A percentile compares a stretch with the other conserved stretches of the same genome.
These are phyloP conservation scores for Diorhabda elongata DNA, from an alignment of 1,140 invertebrate genomes.

Conservation along the genomic window DNA sequence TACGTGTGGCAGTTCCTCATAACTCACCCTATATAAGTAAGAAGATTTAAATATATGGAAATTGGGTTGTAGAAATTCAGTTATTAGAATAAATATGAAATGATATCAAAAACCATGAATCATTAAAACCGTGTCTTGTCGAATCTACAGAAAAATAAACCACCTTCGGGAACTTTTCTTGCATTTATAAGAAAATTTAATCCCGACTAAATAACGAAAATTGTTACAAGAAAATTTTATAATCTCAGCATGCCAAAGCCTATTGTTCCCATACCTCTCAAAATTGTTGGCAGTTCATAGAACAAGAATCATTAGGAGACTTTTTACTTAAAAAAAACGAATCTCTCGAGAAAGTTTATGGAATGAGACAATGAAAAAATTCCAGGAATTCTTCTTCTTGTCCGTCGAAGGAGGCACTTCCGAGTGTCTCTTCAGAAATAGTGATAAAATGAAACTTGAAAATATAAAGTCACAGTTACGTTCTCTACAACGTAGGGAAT, in stretches of 20 bases:
- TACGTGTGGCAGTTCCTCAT: no score
- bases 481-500: background rate
- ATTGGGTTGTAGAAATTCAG: no score
- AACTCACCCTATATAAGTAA: no score
- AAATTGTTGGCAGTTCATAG: conserved; percentile 2
- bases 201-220: no score
- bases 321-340: conserved; percentile 3
- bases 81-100: no score
- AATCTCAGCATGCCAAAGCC: background rate
- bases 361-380: background rate
- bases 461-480: background rate
- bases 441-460: background rate
- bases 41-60: no score
- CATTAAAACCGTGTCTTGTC: no score
- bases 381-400: conserved; percentile 2
- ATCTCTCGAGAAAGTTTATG: background rate
- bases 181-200: no score
- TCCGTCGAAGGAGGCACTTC: background rate
- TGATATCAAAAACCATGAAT: no score
- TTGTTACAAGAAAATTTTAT: no score
- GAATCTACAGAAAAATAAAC: no score
- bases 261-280: background rate
- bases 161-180: no score
- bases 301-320: background rate
- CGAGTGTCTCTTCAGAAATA: background rate